Evolutionary conservation across 2,113 vertebrate genomes (phyloP).

Genomic region (Alectura lathami): DNA sequence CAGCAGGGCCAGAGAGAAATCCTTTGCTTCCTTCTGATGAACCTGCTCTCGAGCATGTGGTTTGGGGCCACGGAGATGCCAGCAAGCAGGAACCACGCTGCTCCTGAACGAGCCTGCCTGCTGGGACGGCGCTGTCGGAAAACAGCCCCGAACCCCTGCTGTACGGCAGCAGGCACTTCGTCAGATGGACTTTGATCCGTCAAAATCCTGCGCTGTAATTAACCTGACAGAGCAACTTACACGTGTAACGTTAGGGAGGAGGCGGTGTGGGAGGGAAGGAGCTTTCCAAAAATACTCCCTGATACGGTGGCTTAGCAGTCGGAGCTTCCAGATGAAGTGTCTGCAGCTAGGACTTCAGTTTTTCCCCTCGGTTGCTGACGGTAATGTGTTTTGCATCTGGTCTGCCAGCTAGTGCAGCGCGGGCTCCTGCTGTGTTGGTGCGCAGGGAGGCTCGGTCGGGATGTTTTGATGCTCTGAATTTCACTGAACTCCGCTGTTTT

Average conservation of each 20-base stretch:
- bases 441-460: neutral
- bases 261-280: neutral
- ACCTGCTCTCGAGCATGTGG: neutral
- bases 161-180: neutral
- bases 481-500: conserved; percentile 24
- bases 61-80: conserved; percentile 13
- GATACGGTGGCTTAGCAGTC: rapidly evolving
- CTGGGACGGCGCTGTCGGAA: neutral
- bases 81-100: neutral
- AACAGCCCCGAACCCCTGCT: conserved; percentile 29
- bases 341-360: neutral
- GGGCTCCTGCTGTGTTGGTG: neutral
- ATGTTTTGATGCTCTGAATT: conserved; percentile 41
- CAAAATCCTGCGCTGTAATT: neutral
- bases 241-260: neutral
- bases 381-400: neutral
- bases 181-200: conserved; percentile 9
- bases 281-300: neutral
- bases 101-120: conserved; percentile 8
- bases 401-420: neutral
- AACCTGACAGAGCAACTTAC: neutral
- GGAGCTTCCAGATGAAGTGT: neutral
- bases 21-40: conserved; percentile 10
- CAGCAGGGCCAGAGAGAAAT: conserved; percentile 19
- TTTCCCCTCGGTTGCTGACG: neutral